Conservation (phyloP, 2,113 vertebrate genomes). For the Tringa solitaria region DNA sequence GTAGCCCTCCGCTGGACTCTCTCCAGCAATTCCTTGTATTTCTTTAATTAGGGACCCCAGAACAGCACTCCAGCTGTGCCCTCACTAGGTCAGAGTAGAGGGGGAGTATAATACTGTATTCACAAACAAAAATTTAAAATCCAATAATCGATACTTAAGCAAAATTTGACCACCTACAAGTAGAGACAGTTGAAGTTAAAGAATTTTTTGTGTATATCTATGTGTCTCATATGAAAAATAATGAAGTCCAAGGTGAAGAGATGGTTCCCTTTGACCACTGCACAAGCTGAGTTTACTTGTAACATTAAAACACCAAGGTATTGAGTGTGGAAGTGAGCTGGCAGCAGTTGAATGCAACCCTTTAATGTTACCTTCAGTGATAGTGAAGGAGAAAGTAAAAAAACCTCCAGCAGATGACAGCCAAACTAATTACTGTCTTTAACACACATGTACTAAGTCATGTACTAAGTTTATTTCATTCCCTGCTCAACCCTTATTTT, state of each 20-base stretch:
- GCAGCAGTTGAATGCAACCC: background rate
- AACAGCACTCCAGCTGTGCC: background rate
- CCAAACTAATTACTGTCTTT: background rate
- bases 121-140: background rate
- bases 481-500: background rate
- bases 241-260: background rate
- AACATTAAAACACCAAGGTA: background rate
- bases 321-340: background rate
- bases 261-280: background rate
- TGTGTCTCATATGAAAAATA: background rate
- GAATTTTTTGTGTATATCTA: fast-evolving
- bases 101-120: background rate
- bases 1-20: background rate
- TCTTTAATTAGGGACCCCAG: background rate
- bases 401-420: background rate
- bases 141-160: fast-evolving
- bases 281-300: background rate
- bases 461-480: background rate
- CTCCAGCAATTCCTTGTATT: background rate
- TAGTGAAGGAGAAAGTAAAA: background rate
- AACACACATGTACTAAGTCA: background rate
- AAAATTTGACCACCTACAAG: background rate
- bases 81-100: background rate
- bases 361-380: too few species aligned
- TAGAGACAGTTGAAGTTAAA: background rate